Conservation (phyloP, 2,888 invertebrate genomes). For the Koerneria pararmatus region DNA sequence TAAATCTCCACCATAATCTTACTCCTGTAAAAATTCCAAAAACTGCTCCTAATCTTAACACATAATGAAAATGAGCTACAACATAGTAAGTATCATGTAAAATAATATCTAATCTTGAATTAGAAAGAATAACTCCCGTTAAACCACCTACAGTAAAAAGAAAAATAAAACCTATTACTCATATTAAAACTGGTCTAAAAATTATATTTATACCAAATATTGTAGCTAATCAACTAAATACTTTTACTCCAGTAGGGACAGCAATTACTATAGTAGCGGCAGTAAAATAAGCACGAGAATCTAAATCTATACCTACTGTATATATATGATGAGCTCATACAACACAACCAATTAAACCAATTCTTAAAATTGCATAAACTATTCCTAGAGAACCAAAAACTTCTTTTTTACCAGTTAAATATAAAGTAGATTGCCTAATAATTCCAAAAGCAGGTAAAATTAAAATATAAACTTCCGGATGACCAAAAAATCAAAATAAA, state of each 20-base stretch:
- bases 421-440: conserved; percentile 75
- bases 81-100: conserved; percentile 81
- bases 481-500: conserved; percentile 82
- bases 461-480: conserved; percentile 81
- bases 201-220: conserved; percentile 69
- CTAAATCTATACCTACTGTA: conserved; percentile 78
- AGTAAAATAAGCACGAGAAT: conserved; percentile 79
- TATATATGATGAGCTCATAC: conserved; percentile 83
- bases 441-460: conserved; percentile 79
- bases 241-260: conserved; percentile 78
- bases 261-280: conserved; percentile 83
- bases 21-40: conserved; percentile 76
- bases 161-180: conserved; percentile 75
- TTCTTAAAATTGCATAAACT: conserved; percentile 79
- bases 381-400: conserved; percentile 53
- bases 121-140: conserved; percentile 67
- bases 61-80: conserved; percentile 79
- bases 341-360: conserved; percentile 78
- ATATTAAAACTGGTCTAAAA: conserved; percentile 68
- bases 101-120: conserved; percentile 75
- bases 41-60: conserved; percentile 75
- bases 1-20: conserved; percentile 72
- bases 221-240: conserved; percentile 76
- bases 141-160: conserved; percentile 74
- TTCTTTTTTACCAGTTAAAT: conserved; percentile 67